Percentiles rank a stretch among this genome's conserved stretches.
Conservation (phyloP, 2,113 vertebrate genomes). For the Plecturocebus donacophilus region DNA sequence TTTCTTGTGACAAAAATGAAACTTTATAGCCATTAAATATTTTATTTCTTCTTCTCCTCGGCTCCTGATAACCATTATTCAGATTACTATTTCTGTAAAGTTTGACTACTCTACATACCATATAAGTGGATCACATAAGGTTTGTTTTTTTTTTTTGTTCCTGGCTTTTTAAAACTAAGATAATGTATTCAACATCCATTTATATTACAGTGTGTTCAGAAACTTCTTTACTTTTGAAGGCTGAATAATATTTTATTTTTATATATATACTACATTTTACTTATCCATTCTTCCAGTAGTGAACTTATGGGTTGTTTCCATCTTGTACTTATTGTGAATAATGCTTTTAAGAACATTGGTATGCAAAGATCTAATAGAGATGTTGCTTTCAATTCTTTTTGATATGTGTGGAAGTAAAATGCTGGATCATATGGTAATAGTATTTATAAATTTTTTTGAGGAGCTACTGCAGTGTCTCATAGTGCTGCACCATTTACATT, state of each 20-base stretch:
- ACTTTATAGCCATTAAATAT: not conserved
- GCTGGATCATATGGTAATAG: not conserved
- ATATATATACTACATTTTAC: not conserved
- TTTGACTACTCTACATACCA: not conserved
- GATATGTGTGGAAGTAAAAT: not conserved
- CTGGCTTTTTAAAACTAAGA: not conserved
- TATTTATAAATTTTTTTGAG: not conserved
- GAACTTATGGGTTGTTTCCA: not conserved
- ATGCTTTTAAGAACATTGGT: not conserved
- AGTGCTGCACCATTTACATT: not conserved
- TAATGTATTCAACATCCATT: not conserved
- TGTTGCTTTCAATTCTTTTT: not conserved
- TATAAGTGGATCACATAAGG: not conserved
- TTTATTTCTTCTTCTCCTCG: not conserved
- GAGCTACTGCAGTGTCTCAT: not conserved
- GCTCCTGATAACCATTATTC: not conserved
- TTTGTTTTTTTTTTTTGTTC: not conserved
- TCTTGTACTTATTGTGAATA: not conserved
- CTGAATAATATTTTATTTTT: not conserved
- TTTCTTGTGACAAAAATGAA: not conserved
- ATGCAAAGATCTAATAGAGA: not conserved
- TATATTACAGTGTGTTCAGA: not conserved
- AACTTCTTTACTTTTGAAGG: not conserved
- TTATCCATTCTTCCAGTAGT: not conserved
- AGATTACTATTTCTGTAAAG: not conserved